Evolutionary conservation across 2,888 invertebrate species (phyloP).

Genomic region (Aromia moschata): DNA sequence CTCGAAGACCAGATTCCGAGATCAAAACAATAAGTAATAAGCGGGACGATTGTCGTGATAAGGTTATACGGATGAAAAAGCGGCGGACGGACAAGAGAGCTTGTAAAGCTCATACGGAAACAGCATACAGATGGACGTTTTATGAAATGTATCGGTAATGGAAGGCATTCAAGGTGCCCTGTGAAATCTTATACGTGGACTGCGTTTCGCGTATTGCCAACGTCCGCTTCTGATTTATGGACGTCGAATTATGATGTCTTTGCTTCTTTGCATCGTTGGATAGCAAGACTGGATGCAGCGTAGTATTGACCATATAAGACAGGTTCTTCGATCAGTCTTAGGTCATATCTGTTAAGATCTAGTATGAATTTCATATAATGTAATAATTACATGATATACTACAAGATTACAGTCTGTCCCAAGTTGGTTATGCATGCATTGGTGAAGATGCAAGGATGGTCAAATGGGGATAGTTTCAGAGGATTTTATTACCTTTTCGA

Average conservation of each 20-base stretch:
- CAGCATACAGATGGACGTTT: constrained; percentile 45
- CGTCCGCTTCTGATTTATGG: constrained; percentile 48
- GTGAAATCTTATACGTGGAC: constrained; percentile 34
- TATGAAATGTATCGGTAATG: constrained; percentile 40
- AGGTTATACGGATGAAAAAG: constrained; percentile 45
- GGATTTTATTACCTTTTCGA: too few relatives aligned
- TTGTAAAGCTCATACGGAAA: constrained; percentile 49
- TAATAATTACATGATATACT: too few relatives aligned
- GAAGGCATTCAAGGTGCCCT: constrained; percentile 32
- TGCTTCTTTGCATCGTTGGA: constrained; percentile 38
- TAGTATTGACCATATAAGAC: too few relatives aligned
- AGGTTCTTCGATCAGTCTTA: too few relatives aligned
- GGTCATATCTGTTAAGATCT: too few relatives aligned
- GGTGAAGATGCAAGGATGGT: too few relatives aligned
- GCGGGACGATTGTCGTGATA: constrained; percentile 50
- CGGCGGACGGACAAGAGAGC: constrained; percentile 41
- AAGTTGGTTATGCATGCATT: too few relatives aligned
- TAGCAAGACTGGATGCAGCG: constrained; percentile 35
- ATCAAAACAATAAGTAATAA: constrained; percentile 54
- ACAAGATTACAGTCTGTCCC: too few relatives aligned
- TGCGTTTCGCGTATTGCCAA: constrained; percentile 31
- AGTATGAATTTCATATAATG: too few relatives aligned
- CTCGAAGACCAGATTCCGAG: too few relatives aligned
- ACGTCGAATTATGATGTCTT: constrained; percentile 48
- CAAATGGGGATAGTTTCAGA: too few relatives aligned